Evolutionary conservation across 2,113 vertebrate species (phyloP), one percentile per base, ranked within the genome.

Genomic region (Piliocolobus tephrosceles): DNA sequence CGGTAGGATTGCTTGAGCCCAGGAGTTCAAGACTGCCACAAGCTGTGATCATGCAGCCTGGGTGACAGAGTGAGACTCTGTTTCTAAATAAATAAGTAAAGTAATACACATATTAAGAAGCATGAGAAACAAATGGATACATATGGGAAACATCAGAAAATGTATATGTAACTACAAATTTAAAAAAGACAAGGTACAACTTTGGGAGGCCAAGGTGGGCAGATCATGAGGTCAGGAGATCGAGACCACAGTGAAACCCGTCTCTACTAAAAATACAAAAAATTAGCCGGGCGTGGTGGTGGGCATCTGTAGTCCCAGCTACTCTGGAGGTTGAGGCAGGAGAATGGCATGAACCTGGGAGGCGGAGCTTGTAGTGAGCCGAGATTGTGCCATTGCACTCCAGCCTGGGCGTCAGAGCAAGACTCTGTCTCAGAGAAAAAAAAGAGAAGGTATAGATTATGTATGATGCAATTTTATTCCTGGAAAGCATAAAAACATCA

Each of bases 251-350:
- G 47, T 50, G 47, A 50, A 50, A 50, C 47, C 47, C 13, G 3
- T 50, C 47, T 50, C 47, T 50, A 50, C 47, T 50, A 50, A 50
- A 50, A 50, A 50, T 50, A 50, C 47, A 50, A 50, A 50, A 50
- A 14, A 14, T 50, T 50, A 50, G 13, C 13, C 13, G 0, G 13
- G 47, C 0, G 47, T 50, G 13, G 47, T 50, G 47, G 13, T 50
- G 47, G 47, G 47, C 0, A 1, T 50, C 47, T 50, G 47, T 50
- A 50, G 12, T 50, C 47, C 47, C 13, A 50, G 47, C 47, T 50
- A 50, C 47, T 50, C 47, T 50, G 47, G 47, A 50, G 47, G 47
- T 50, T 50, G 13, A 50, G 47, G 47, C 47, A 50, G 47, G 47
- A 50, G 47, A 50, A 50, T 50, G 47, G 47, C 47, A 50, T 50